These are phyloP conservation scores for Trididemnum nubilum DNA, from an alignment of 23 tunicate species.

Conservation along the genomic window DNA sequence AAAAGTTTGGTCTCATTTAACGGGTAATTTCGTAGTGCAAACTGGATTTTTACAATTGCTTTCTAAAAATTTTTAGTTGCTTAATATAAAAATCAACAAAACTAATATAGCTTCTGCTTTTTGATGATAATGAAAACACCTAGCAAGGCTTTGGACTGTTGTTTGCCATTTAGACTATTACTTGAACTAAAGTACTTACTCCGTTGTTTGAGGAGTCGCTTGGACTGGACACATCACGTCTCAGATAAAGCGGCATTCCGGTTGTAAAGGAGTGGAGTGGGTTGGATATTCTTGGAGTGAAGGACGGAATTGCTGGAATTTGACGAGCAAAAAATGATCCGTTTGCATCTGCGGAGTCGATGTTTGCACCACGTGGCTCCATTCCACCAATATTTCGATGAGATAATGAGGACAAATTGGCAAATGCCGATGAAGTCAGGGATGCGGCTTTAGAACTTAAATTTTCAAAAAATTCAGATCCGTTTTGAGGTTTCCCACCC, in stretches of 20 bases:
- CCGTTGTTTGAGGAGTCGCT: conserved; percentile 37
- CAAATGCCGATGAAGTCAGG: neutral
- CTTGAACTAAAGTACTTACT: conserved; percentile 20
- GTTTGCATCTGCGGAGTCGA: neutral
- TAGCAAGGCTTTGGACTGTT: too few species aligned
- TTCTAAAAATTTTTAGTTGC: too few species aligned
- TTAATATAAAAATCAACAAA: too few species aligned
- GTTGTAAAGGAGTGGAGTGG: neutral
- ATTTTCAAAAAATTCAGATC: neutral
- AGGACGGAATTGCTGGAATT: neutral
- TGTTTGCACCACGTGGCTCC: neutral
- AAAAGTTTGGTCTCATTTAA: too few species aligned
- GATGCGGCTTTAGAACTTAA: neutral
- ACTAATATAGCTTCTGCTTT: too few species aligned
- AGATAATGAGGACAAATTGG: neutral
- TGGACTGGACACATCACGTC: conserved; percentile 48
- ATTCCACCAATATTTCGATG: neutral
- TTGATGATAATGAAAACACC: too few species aligned
- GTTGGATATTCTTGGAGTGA: neutral
- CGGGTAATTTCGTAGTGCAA: too few species aligned
- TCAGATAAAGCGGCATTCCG: conserved; percentile 38
- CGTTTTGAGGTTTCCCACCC: neutral
- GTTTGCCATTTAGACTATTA: too few species aligned
- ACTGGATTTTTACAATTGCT: too few species aligned
- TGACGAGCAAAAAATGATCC: neutral